Evolutionary conservation across 2,113 vertebrate species (phyloP), one percentile per base, ranked within the genome.

Genomic region (Leucosticte australis): DNA sequence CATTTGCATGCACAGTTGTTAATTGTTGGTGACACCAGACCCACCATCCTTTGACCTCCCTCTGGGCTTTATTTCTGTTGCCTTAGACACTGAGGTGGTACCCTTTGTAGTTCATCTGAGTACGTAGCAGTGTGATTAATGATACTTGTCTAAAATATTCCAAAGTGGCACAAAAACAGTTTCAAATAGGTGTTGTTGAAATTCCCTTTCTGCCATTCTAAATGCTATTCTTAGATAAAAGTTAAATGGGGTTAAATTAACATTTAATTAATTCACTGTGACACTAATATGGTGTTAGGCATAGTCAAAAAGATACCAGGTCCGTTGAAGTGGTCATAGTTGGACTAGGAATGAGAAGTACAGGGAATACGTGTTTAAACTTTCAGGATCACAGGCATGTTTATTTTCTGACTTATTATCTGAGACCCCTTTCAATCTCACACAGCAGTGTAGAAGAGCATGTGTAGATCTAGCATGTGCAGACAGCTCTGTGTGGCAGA

Each of bases 241-340:
- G 83, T 68, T 94, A 93, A 96, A 90, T 90, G 46, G 83, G 70
- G 68, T 87, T 96, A 92, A 84, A 62, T 64, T 74, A 87, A 94
- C 42, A 31, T 84, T 39, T 90, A 89, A 93, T 94, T 95, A 94
- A 93, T 92, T 84, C 56, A 65, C 19, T 86, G 5, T 74, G 39
- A 55, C 12, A 57, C n/a, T 44, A 73, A 77, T 47, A 35, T 6
- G 60, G 21, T 42, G 62, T 63, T 44, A 30, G 18, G 59, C 47
- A 26, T 87, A 31, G 73, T 96, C 24, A 70, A 13, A 96, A 75
- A 87, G 50, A 41, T 49, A n/a, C 6, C 10, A 18, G 5, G 19
- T 53, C 33, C 19, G 19, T 4, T 50, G 46, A 57, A 55, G 28
- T 46, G 53, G 13, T 64, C 42, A 3, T 63, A 60, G 56, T 33